Evolutionary conservation across 2,797 vertebrate species (phyloP).

Genomic region (Microtus californicus): DNA sequence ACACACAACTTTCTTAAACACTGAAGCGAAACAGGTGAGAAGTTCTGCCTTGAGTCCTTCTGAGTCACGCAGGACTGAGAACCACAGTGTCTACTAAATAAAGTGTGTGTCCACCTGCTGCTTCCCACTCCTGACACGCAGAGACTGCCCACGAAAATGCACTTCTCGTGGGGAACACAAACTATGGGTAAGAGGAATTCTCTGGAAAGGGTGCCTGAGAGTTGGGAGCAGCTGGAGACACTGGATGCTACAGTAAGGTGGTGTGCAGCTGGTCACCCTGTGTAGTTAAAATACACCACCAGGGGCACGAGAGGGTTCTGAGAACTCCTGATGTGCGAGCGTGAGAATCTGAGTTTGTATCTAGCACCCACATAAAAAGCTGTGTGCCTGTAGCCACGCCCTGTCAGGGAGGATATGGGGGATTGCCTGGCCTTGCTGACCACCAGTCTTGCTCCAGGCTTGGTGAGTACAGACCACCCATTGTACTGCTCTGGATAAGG

Average conservation of each 20-base stretch:
- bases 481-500: neutral
- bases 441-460: neutral
- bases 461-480: neutral
- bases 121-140: too few species aligned
- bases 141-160: neutral
- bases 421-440: neutral
- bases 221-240: neutral
- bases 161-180: neutral
- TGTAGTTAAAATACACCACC: neutral
- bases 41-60: neutral
- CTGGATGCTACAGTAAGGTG: neutral
- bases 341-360: neutral
- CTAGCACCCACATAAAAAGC: neutral
- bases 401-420: neutral
- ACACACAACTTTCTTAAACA: neutral
- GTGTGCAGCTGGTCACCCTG: neutral
- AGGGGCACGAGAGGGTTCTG: neutral
- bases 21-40: neutral
- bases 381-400: neutral
- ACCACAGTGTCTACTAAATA: neutral
- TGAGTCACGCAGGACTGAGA: neutral
- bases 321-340: too few species aligned
- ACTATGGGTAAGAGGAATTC: neutral
- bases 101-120: fast-evolving
- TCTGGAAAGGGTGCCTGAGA: neutral